These are phyloP conservation scores for Urocolius indicus DNA, from an alignment of 2,113 vertebrate genomes.

Conservation along the genomic window DNA sequence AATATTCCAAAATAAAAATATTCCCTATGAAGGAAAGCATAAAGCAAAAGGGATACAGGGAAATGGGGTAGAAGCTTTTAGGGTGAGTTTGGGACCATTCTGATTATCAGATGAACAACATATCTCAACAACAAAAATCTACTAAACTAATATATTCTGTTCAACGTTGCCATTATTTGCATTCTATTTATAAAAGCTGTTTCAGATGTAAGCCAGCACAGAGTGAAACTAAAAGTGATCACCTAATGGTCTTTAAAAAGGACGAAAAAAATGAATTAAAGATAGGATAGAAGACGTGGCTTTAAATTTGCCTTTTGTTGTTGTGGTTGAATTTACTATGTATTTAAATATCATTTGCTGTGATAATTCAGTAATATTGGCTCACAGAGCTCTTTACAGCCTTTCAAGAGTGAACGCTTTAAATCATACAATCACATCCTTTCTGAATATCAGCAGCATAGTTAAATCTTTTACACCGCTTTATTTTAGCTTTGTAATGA, in stretches of 20 bases:
- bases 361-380: not conserved
- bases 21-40: not conserved
- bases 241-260: not conserved
- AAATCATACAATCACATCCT: not conserved
- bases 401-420: not conserved
- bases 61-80: not conserved
- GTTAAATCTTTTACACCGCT: not conserved
- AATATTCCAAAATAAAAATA: not conserved
- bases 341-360: not conserved
- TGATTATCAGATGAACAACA: not conserved
- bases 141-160: not conserved
- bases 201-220: not conserved
- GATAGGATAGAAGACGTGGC: not conserved
- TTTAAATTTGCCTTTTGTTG: not conserved
- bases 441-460: not conserved
- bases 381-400: not conserved
- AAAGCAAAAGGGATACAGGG: not conserved
- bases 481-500: not conserved
- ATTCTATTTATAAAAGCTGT: not conserved
- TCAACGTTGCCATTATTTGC: not conserved
- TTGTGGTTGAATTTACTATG: not conserved
- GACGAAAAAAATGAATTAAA: not conserved
- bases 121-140: not conserved
- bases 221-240: not conserved
- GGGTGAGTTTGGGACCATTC: not conserved